Evolutionary conservation across 2,888 invertebrate species (phyloP).

Genomic region (Glaucopsyche alexis): DNA sequence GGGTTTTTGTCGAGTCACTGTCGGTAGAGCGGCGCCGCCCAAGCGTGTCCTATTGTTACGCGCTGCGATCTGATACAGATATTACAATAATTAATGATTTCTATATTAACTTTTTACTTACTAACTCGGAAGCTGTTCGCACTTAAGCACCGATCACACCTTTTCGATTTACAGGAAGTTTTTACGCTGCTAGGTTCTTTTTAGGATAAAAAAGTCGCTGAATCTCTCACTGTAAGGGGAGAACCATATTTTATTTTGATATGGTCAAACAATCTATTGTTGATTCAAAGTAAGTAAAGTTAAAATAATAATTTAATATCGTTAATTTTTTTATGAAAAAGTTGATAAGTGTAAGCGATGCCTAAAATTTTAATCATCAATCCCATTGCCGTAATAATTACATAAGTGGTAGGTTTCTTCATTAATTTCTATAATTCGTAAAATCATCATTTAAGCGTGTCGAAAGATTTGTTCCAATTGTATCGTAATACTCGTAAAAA

Average conservation of each 20-base stretch:
- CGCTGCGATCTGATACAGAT: slow-evolving; percentile 62
- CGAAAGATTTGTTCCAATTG: neutral
- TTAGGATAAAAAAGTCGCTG: no score
- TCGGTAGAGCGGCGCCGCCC: slow-evolving; percentile 67
- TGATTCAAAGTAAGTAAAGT: no score
- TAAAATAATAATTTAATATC: no score
- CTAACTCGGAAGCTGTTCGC: neutral
- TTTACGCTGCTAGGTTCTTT: neutral
- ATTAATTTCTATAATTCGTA: neutral
- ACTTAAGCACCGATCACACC: neutral
- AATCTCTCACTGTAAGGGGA: no score
- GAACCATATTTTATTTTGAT: no score
- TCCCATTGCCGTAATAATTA: neutral
- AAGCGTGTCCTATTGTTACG: slow-evolving; percentile 64
- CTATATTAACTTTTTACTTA: slow-evolving; percentile 31
- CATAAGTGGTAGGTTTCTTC: neutral
- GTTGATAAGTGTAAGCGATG: neutral
- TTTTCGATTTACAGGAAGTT: neutral
- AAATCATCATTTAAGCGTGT: neutral
- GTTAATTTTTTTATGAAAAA: no score
- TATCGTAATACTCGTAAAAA: neutral
- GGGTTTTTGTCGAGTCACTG: slow-evolving; percentile 66
- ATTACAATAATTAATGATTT: slow-evolving; percentile 55
- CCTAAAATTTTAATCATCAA: neutral
- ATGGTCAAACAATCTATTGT: no score